These are phyloP conservation scores for Microhierax caerulescens DNA, from an alignment of 2,797 vertebrate genomes.

Conservation along the genomic window DNA sequence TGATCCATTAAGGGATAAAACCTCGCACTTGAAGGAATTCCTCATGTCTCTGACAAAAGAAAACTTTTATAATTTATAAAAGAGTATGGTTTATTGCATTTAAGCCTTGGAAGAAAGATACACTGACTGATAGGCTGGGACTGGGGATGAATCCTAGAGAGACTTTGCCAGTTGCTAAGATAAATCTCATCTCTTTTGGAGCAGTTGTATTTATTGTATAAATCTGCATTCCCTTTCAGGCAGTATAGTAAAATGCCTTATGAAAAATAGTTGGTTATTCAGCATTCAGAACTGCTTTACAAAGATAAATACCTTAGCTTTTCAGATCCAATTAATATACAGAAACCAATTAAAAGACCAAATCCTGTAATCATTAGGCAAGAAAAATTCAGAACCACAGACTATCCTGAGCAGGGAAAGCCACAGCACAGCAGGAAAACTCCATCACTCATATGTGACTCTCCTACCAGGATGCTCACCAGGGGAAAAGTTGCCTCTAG, in stretches of 20 bases:
- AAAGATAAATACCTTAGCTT: conserved; percentile 52
- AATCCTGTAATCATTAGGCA: conserved; percentile 14
- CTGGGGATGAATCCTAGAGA: conserved; percentile 46
- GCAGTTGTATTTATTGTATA: conserved; percentile 41
- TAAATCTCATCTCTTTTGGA: conserved; percentile 33
- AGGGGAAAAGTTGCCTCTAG: not conserved
- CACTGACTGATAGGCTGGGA: conserved; percentile 35
- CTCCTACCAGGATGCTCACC: not conserved
- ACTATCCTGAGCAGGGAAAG: not conserved
- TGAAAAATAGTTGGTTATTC: conserved; percentile 50
- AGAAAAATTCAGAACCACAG: conserved; percentile 19
- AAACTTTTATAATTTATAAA: conserved; percentile 63
- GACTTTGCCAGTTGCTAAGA: conserved; percentile 35
- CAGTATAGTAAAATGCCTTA: not conserved
- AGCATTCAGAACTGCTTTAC: conserved; percentile 22
- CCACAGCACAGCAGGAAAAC: conserved; percentile 27
- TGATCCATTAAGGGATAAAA: conserved; percentile 23
- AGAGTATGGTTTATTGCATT: conserved; percentile 3
- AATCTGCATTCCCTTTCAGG: conserved; percentile 55
- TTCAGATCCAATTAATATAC: conserved; percentile 55
- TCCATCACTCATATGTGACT: not conserved
- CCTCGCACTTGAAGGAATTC: not conserved
- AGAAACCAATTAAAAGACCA: conserved; percentile 59
- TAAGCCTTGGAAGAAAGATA: conserved; percentile 29
- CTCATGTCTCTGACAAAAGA: conserved; percentile 32